phyloP scores from a whole-genome alignment of 2,888 invertebrate genomes.

The Drosophila kambysellisi region DNA sequence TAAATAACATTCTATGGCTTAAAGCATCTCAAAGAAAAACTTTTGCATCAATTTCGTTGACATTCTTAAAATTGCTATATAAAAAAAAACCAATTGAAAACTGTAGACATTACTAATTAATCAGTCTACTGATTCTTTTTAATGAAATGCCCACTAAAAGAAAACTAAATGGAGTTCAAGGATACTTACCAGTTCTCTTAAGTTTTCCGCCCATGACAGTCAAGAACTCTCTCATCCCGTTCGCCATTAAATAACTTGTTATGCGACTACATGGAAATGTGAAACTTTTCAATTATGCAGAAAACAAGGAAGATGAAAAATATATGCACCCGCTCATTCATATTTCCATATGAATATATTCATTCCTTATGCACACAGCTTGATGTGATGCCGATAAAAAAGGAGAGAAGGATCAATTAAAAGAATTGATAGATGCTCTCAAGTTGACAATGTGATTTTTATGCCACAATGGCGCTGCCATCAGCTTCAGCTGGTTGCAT shows the following conservation, averaged over 20 bases:
- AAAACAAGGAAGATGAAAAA: background rate
- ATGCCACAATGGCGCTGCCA: conserved; percentile 50
- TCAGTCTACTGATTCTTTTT: conserved; percentile 7
- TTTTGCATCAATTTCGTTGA: conserved; percentile 1
- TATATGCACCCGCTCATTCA: conserved; percentile 33
- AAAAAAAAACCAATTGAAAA: background rate
- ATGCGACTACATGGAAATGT: conserved; percentile 32
- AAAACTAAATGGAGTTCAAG: conserved; percentile 14
- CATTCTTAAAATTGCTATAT: background rate
- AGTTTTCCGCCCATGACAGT: background rate
- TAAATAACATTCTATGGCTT: background rate
- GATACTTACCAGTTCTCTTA: background rate
- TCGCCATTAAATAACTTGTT: conserved; percentile 32
- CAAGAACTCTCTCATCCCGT: background rate
- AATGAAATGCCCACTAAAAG: conserved; percentile 12
- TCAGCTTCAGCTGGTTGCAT: conserved; percentile 20
- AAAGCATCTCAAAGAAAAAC: conserved; percentile 7
- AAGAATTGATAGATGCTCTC: conserved; percentile 71
- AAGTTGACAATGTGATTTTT: conserved; percentile 70
- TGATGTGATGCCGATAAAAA: conserved; percentile 27
- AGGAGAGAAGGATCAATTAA: conserved; percentile 66
- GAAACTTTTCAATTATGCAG: conserved; percentile 31
- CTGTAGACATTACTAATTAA: conserved; percentile 22
- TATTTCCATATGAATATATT: conserved; percentile 59
- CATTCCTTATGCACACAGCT: conserved; percentile 29